Evolutionary conservation across 2,113 vertebrate species (phyloP), one percentile per base, ranked within the genome.

Genomic region (Nannobrachium achirus): DNA sequence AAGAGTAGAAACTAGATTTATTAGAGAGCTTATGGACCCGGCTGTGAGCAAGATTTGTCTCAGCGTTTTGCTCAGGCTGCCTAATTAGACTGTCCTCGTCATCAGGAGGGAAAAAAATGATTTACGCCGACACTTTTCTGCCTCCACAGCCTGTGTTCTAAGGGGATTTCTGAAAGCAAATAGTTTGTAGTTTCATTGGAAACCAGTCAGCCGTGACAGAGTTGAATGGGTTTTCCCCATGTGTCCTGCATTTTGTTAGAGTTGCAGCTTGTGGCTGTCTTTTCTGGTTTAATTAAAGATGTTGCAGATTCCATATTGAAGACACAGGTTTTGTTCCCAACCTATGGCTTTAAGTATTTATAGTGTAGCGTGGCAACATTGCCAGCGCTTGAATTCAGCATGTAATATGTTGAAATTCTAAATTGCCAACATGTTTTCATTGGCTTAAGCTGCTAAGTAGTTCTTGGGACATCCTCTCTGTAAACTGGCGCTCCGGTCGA

Each of bases 191-290:
- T 81, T 83, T 85, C 74, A 80, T 69, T 88, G 76, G 78, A 86
- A 84, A 56, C 66, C 86, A 82, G 66, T 89, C 84, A 81, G 56
- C 85, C 84, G 86, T 89, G 87, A 89, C 76, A 52, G 73, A 44
- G 78, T 79, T 77, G 90, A 89, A 90, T 89, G 78, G 76, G 78
- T 86, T 85, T 73, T 81, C 69, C 63, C 60, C 56, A n/a, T 62
- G 76, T 60, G 63, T 71, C 74, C 77, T 63, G 15, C 56, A 63
- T 58, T 81, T 72, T 73, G 69, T 39, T 33, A 52, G 63, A 56
- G 39, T 71, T 56, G 8, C 33, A 71, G 57, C 69, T 79, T 79
- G 25, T 73, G 58, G 61, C 8, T 39, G 7, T 9, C 62, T 57
- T 75, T 80, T 75, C 63, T 75, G 76, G 39, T 38, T 63, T 78